These are phyloP conservation scores for Tetrao urogallus DNA, from an alignment of 2,113 vertebrate genomes.

Conservation along the genomic window DNA sequence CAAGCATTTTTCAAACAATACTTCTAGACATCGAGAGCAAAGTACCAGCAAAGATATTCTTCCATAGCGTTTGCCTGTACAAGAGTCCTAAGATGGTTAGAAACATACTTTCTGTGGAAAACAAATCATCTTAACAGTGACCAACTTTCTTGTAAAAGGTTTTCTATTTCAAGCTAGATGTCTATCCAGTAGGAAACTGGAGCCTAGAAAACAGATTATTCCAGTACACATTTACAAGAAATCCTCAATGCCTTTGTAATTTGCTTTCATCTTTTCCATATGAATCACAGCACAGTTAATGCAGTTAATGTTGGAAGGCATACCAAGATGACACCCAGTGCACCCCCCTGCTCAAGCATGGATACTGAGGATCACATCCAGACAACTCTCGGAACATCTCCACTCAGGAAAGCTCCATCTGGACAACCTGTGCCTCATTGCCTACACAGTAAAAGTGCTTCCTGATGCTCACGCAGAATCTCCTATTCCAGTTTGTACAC, in stretches of 20 bases:
- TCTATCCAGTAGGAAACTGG: background rate
- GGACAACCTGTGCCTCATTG: background rate
- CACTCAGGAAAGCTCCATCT: background rate
- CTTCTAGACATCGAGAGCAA: background rate
- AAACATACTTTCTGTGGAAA: background rate
- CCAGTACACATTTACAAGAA: background rate
- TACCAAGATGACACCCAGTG: background rate
- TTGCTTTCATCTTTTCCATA: background rate
- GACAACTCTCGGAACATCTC: background rate
- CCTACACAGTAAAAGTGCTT: background rate
- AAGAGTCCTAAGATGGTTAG: background rate
- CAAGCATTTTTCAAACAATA: background rate
- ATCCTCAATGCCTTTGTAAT: background rate
- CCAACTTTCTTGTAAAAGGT: background rate
- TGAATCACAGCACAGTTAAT: fast-evolving
- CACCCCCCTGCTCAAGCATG: background rate
- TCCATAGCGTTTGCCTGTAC: background rate
- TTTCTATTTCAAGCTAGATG: background rate
- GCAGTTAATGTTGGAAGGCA: background rate
- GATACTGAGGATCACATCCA: background rate
- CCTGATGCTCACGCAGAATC: background rate
- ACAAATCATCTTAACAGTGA: background rate
- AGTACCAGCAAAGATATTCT: background rate
- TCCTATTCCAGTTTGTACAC: background rate
- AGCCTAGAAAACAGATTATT: background rate